Evolutionary conservation across 2,797 vertebrate species (phyloP).

Genomic region (Tadarida brasiliensis): DNA sequence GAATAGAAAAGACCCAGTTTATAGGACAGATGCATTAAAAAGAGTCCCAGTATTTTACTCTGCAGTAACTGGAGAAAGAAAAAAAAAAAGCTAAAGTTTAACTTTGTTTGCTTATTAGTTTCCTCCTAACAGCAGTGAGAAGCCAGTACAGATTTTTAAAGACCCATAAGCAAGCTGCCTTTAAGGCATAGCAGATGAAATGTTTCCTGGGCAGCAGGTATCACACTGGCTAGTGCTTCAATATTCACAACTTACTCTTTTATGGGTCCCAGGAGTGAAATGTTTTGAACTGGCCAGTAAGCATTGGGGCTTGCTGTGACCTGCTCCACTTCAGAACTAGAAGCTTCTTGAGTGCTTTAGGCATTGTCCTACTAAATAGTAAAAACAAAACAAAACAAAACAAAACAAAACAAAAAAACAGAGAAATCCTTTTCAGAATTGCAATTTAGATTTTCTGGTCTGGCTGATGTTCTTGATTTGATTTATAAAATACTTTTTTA

Average conservation of each 20-base stretch:
- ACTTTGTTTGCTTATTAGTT: constrained; percentile 41
- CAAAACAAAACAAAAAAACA: background rate
- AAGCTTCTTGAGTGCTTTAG: background rate
- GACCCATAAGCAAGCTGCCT: constrained; percentile 61
- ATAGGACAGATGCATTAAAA: background rate
- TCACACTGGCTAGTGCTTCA: constrained; percentile 56
- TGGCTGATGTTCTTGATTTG: background rate
- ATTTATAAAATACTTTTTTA: constrained; percentile 20
- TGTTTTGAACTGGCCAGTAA: constrained; percentile 68
- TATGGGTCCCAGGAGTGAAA: constrained; percentile 61
- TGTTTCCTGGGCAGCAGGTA: constrained; percentile 69
- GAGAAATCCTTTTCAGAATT: background rate
- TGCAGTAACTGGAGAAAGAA: background rate
- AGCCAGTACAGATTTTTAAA: constrained; percentile 57
- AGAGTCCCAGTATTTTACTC: background rate
- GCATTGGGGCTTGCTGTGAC: constrained; percentile 54
- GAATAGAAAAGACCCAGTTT: background rate
- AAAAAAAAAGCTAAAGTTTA: constrained; percentile 2
- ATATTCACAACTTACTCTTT: constrained; percentile 49
- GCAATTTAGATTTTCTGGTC: background rate
- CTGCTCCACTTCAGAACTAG: constrained; percentile 62
- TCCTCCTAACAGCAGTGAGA: constrained; percentile 46
- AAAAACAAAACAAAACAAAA: background rate
- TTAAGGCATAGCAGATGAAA: constrained; percentile 57
- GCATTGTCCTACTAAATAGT: background rate